Percentiles rank a stretch among this genome's conserved stretches.
phyloP scores from a whole-genome alignment of 1,140 invertebrate species.

The Drepana arcuata region DNA sequence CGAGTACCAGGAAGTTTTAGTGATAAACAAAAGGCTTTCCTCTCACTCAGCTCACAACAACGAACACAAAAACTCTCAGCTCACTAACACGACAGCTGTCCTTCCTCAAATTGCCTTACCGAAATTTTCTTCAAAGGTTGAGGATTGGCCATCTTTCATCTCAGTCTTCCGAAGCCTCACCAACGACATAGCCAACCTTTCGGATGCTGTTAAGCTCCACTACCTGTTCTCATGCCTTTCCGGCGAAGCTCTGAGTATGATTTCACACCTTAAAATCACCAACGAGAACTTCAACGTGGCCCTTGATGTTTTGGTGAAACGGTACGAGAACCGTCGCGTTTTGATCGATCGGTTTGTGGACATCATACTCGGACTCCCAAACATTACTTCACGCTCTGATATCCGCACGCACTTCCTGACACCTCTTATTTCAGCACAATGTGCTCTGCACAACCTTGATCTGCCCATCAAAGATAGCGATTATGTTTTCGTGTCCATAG shows the following conservation, averaged over 20 bases:
- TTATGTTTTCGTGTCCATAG: constrained; percentile 11
- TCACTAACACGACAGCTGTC: not conserved
- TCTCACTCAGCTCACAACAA: not conserved
- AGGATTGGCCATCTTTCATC: constrained; percentile 4
- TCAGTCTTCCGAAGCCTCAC: constrained; percentile 1
- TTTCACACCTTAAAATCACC: constrained; percentile 2
- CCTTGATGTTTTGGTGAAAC: not conserved
- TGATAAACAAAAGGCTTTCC: not conserved
- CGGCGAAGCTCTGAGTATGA: constrained; percentile 3
- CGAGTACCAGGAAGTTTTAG: not conserved
- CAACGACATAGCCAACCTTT: not conserved
- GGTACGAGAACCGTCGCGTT: constrained; percentile 2
- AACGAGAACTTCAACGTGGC: constrained; percentile 2
- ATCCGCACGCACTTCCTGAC: not conserved
- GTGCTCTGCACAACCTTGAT: constrained; percentile 1
- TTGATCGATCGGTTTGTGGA: constrained; percentile 7
- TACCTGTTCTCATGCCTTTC: constrained; percentile 3
- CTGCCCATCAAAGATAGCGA: constrained; percentile 7
- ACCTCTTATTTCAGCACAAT: not conserved
- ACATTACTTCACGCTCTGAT: not conserved
- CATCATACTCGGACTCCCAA: constrained; percentile 5
- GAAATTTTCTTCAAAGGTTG: not conserved
- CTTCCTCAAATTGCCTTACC: not conserved
- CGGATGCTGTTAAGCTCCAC: constrained; percentile 4
- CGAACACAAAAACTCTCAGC: not conserved